A percentile compares a stretch with the other conserved stretches of the same genome.
Conservation (phyloP, 1,140 invertebrate species). For the Musca domestica region DNA sequence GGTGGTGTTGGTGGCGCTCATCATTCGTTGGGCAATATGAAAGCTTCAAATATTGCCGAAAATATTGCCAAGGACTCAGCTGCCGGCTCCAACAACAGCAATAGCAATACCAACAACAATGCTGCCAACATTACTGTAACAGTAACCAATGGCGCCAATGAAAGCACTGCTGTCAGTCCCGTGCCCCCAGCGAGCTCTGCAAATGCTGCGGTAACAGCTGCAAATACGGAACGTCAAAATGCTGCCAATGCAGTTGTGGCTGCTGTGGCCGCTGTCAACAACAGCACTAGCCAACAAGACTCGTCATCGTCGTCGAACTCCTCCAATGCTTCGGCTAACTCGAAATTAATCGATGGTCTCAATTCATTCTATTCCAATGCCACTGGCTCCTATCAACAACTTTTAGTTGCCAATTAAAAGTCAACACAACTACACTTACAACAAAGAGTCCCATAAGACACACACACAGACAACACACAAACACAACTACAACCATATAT, state of each 20-base stretch:
- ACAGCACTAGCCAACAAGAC: slow-evolving; percentile 24
- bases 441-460: slow-evolving; percentile 13
- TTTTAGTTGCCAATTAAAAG: slow-evolving; percentile 51
- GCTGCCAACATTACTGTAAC: slow-evolving; percentile 22
- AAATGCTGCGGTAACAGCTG: slow-evolving; percentile 16
- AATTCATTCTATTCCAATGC: slow-evolving; percentile 47
- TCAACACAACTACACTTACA: slow-evolving; percentile 11
- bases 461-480: background rate
- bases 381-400: slow-evolving; percentile 46
- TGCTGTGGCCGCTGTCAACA: slow-evolving; percentile 17
- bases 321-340: slow-evolving; percentile 29
- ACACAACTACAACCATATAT: too few species aligned
- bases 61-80: slow-evolving; percentile 6
- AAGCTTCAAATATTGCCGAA: slow-evolving; percentile 21
- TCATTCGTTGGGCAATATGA: background rate
- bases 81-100: slow-evolving; percentile 25
- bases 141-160: slow-evolving; percentile 22
- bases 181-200: background rate
- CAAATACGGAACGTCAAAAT: slow-evolving; percentile 14
- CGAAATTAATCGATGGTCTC: slow-evolving; percentile 49
- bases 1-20: background rate
- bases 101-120: slow-evolving; percentile 21
- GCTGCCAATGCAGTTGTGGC: slow-evolving; percentile 12
- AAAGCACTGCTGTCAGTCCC: slow-evolving; percentile 8
- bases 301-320: slow-evolving; percentile 10